These are phyloP conservation scores for Sphaerophoria taeniata DNA, from an alignment of 2,888 invertebrate genomes.

Conservation along the genomic window DNA sequence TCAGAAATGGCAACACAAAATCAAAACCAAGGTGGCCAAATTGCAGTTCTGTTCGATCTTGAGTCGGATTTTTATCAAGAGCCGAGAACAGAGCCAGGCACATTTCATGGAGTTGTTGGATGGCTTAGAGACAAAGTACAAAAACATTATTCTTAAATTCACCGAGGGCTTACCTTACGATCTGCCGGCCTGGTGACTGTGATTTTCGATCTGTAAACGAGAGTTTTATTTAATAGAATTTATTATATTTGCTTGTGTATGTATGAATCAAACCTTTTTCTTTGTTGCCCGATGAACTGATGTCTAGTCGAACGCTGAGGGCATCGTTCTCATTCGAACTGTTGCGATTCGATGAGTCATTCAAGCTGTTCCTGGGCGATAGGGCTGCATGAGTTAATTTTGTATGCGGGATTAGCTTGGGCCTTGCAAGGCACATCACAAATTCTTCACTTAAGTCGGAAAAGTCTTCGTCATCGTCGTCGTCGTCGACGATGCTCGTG, in stretches of 20 bases:
- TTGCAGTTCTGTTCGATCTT: conserved; percentile 76
- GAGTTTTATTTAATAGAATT: conserved; percentile 9
- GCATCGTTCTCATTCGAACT: conserved; percentile 54
- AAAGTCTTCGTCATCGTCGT: conserved; percentile 67
- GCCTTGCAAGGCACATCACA: conserved; percentile 66
- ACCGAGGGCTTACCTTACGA: conserved; percentile 46
- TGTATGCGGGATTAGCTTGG: conserved; percentile 60
- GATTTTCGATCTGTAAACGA: conserved; percentile 55
- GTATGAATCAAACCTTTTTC: conserved; percentile 50
- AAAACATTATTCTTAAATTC: conserved; percentile 46
- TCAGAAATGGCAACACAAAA: conserved; percentile 5
- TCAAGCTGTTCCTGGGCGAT: conserved; percentile 46
- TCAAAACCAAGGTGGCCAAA: conserved; percentile 64
- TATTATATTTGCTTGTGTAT: background rate
- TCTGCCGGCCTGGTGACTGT: conserved; percentile 53
- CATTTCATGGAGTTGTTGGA: conserved; percentile 54
- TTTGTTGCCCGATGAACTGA: conserved; percentile 58
- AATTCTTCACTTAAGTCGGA: conserved; percentile 69
- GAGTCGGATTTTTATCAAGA: conserved; percentile 76
- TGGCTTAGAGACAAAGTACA: conserved; percentile 62
- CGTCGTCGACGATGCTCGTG: conserved; percentile 62
- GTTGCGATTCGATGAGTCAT: conserved; percentile 45
- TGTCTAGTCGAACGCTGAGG: conserved; percentile 63
- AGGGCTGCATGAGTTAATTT: conserved; percentile 46
- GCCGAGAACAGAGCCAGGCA: conserved; percentile 58